Percentiles rank a stretch among this genome's conserved stretches.
phyloP scores from a whole-genome alignment of 37 sponge, comb jelly and placozoan genomes.

The Haliclona indistincta region DNA sequence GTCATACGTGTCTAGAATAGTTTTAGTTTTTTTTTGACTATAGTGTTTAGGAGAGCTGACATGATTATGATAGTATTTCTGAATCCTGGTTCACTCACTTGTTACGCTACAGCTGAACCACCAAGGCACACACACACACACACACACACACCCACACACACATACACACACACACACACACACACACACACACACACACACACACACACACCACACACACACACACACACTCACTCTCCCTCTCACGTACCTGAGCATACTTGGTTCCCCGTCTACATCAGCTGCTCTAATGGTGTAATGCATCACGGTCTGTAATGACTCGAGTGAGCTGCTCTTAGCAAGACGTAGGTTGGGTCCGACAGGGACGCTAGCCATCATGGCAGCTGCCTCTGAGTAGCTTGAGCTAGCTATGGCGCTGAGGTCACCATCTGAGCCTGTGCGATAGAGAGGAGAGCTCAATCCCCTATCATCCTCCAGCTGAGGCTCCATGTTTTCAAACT shows the following conservation, averaged over 20 bases:
- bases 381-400: not conserved
- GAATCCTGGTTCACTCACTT: too few species aligned
- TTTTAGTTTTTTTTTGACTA: too few species aligned
- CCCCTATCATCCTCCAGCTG: slow-evolving; percentile 50
- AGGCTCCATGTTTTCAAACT: slow-evolving; percentile 46
- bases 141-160: too few species aligned
- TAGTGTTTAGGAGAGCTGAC: too few species aligned
- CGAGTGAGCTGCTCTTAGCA: slow-evolving; percentile 66
- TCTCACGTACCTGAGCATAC: not conserved
- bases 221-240: slow-evolving; percentile 16
- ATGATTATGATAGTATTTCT: too few species aligned
- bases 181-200: not conserved
- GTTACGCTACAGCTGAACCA: too few species aligned
- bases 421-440: slow-evolving; percentile 55
- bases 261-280: slow-evolving; percentile 3
- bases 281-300: slow-evolving; percentile 48
- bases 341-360: slow-evolving; percentile 53
- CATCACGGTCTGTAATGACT: slow-evolving; percentile 62
- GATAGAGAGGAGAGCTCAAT: slow-evolving; percentile 3
- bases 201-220: slow-evolving; percentile 1
- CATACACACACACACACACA: slow-evolving; percentile 29
- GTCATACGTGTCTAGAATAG: too few species aligned
- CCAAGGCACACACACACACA: too few species aligned
- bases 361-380: slow-evolving; percentile 32
- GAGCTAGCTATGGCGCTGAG: not conserved